phyloP scores from a whole-genome alignment of 2,797 vertebrate species.

The Artibeus lituratus region DNA sequence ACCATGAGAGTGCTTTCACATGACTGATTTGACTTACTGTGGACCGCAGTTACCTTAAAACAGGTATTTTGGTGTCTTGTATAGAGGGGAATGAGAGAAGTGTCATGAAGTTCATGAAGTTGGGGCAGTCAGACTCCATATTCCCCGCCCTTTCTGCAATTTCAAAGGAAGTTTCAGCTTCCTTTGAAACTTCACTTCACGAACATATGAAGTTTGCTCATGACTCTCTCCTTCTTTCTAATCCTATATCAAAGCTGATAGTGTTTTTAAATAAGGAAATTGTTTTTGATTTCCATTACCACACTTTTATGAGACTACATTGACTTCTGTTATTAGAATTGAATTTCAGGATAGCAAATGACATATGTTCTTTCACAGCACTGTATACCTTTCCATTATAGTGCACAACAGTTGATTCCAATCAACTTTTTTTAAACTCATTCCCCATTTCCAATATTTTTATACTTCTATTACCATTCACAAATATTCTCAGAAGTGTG shows the following conservation, averaged over 20 bases:
- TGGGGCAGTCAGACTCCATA: not conserved
- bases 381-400: conserved; percentile 79
- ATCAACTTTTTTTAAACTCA: conserved; percentile 82
- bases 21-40: not conserved
- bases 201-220: conserved; percentile 11
- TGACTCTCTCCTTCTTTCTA: conserved; percentile 18
- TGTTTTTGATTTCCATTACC: conserved; percentile 80
- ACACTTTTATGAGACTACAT: conserved; percentile 76
- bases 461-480: conserved; percentile 83
- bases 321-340: conserved; percentile 76
- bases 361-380: conserved; percentile 42
- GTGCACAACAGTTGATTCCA: conserved; percentile 82
- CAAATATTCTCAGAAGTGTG: conserved; percentile 83
- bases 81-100: not conserved
- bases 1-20: not conserved
- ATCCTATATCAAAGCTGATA: conserved; percentile 44
- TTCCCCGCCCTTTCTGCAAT: not conserved
- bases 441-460: conserved; percentile 79
- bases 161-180: not conserved
- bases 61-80: not conserved
- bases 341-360: conserved; percentile 76
- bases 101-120: not conserved
- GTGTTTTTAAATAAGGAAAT: conserved; percentile 81
- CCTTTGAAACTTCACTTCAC: conserved; percentile 41
- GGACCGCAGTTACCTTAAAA: not conserved